Evolutionary conservation across 2,113 vertebrate genomes (phyloP).

Genomic region (Scomber colias): DNA sequence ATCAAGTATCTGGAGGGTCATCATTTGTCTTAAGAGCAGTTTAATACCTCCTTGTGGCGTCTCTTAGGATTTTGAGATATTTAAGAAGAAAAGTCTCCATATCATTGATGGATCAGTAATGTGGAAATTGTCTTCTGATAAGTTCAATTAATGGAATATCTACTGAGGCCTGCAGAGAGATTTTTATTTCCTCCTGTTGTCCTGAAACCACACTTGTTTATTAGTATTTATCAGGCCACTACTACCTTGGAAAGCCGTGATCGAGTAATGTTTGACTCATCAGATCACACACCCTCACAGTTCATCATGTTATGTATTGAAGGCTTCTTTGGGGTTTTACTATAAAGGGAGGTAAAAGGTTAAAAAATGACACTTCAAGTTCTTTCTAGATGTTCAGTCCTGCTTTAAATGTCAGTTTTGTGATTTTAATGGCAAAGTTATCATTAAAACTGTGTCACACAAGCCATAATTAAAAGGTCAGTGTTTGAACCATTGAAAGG

Average conservation of each 20-base stretch:
- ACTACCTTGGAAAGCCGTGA: background rate
- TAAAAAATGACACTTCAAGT: background rate
- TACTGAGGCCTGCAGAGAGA: background rate
- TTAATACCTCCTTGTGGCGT: background rate
- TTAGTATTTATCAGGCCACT: background rate
- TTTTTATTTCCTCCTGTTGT: background rate
- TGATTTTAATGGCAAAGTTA: constrained; percentile 3
- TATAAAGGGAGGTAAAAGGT: constrained; percentile 12
- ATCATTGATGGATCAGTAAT: background rate
- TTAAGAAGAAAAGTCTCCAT: constrained; percentile 5
- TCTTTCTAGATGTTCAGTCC: constrained; percentile 8
- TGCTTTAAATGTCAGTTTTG: constrained; percentile 9
- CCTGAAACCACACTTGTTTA: background rate
- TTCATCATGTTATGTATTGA: background rate
- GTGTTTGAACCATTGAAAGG: constrained; percentile 13
- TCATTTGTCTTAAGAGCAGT: constrained; percentile 7
- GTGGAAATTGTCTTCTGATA: background rate
- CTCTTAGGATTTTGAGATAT: background rate
- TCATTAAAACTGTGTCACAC: constrained; percentile 21
- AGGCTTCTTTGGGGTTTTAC: background rate
- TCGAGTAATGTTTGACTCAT: background rate
- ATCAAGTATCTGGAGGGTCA: constrained; percentile 2
- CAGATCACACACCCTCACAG: background rate
- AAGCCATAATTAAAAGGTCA: constrained; percentile 16
- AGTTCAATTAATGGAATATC: background rate